Evolutionary conservation across 1,140 invertebrate species (phyloP).

Genomic region (Papilio machaon): DNA sequence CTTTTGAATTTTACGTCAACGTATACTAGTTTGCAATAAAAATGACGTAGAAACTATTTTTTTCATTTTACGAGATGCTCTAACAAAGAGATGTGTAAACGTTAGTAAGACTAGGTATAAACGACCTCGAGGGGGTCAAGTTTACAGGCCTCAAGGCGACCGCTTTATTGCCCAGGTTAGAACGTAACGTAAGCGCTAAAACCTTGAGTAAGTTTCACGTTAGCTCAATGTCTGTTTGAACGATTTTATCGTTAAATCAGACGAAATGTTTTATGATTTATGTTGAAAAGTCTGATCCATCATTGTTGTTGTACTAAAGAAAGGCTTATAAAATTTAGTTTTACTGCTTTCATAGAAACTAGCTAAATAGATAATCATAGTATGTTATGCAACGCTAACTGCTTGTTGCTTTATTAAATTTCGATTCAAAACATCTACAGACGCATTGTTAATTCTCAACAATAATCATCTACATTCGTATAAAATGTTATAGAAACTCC

Average conservation of each 20-base stretch:
- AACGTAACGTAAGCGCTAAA: conserved; percentile 19
- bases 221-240: neutral
- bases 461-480: neutral
- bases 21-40: neutral
- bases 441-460: neutral
- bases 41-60: neutral
- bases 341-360: neutral
- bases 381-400: neutral
- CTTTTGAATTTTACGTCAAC: no score
- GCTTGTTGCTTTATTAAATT: neutral
- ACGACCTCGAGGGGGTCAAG: conserved; percentile 12
- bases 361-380: neutral
- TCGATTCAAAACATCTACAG: neutral
- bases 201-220: conserved; percentile 7
- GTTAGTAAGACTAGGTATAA: neutral
- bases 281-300: neutral
- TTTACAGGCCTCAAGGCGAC: conserved; percentile 23
- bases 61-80: neutral
- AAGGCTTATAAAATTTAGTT: no score
- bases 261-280: neutral
- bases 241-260: neutral
- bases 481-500: neutral
- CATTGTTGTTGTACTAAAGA: no score
- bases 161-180: conserved; percentile 18
- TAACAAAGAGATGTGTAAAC: neutral